Base-by-base conservation (phyloP, 2,113 vertebrate species). In the Sinocyclocheilus anshuiensis region DNA sequence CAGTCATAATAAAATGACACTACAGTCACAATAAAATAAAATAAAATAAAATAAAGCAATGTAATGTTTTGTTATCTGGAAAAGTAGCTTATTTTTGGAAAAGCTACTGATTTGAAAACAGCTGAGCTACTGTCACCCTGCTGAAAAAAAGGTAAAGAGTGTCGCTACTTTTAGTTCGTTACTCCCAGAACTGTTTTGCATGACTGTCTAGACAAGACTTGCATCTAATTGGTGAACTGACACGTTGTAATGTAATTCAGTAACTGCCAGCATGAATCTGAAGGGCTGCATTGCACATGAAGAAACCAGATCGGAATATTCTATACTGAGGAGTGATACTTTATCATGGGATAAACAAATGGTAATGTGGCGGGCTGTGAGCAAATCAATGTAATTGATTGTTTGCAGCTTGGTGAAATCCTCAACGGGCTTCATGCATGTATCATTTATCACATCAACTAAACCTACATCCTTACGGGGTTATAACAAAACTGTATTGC, bases 321-420 rank as follows among this genome's bases (percentile, higher is more conserved):
- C 39, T 81, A 61, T 42, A 42, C 18, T 4, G 79, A 81, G 36
- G n/a, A 24, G 10, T 81, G 79, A 81, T 81, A 29, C 61, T 81
- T 67, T 10, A 78, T 20, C 50, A 57, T 16, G 26, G 29, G 50
- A 78, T 57, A 67, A 81, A 67, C 79, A 81, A 67, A 67, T 26
- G 79, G 15, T 81, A 67, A 81, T 81, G 29, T 1, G 1, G n/a
- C 39, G 24, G 59, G 42, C n/a, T 80, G 77, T 42, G n/a, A 48
- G 61, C 61, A 48, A 48, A 67, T 81, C 79, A 81, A 81, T 81
- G 42, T 81, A 81, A 81, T 81, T 81, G 59, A 81, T 67, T 81
- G 79, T 81, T 45, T 81, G 57, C 4, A 26, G 42, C 79, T 81
- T 36, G 36, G 18, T 42, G 55, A 22, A 79, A 61, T 79, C 77